Base-by-base conservation (phyloP, 1,140 invertebrate genomes). In the Drosophila ficusphila region DNA sequence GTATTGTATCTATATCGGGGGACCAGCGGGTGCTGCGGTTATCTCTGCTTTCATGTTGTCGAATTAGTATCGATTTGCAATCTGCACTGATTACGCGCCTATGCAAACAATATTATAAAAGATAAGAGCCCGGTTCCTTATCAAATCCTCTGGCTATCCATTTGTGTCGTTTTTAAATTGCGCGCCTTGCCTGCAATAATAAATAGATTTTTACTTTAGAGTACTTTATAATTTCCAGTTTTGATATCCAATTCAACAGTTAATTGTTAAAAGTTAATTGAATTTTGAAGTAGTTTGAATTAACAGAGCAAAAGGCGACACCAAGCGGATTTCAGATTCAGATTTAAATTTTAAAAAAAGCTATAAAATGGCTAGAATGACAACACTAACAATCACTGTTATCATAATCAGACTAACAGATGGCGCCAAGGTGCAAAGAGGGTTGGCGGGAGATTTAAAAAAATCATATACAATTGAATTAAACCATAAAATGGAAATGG, bases 31-130 rank as follows among this genome's bases (percentile, higher is more conserved):
- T 14, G 19, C 18, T 61, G 61, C 60, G 60, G 60, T 67, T 68
- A 68, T 67, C 64, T 42, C 25, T 18, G 2, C 9, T 67, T 67
- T 16, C 34, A 27, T 7, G 36, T 12, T 42, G 36, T 68, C 36
- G 42, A 18, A 34, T 67, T 67, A 14, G 60, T 67, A 68, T 68
- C 62, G 61, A 52, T 67, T 42, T 21, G 36, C 21, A 64, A 64
- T 62, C 39, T 64, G 60, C 46, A 52, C 36, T 67, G 62, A 67
- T 67, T 67, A 67, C 25, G 8, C 27, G 14, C 8, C 27, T 33
- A 51, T 16, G 16, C 60, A 67, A 52, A 67, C 36, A 34, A 6
- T 33, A 41, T 52, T 67, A 34, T n/a, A 29, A 23, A 14, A 33
- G 38, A 64, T 64, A 60, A 44, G 14, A 44, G 11, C 19, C 2